phyloP scores from a whole-genome alignment of 2,888 invertebrate species.

The Hedychridium roseum region DNA sequence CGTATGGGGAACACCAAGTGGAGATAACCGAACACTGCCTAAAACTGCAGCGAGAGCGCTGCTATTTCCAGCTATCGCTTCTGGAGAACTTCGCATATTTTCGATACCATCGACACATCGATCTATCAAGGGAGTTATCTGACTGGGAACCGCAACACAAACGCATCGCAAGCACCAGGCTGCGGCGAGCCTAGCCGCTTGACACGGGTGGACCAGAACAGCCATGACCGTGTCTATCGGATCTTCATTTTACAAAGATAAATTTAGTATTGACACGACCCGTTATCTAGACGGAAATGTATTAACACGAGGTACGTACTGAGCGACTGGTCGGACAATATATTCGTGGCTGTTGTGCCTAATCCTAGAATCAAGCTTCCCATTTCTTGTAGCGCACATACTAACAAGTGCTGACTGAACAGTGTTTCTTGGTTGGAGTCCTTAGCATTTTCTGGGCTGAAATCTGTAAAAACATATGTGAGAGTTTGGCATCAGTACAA shows the following conservation, averaged over 20 bases:
- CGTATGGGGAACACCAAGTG: conserved; percentile 94
- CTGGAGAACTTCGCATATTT: conserved; percentile 87
- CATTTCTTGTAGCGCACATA: conserved; percentile 94
- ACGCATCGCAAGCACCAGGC: conserved; percentile 94
- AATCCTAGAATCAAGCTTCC: conserved; percentile 88
- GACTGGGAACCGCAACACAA: conserved; percentile 93
- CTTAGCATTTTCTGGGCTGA: conserved; percentile 91
- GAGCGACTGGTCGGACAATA: conserved; percentile 86
- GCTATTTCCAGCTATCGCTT: conserved; percentile 91
- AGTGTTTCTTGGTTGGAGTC: conserved; percentile 90
- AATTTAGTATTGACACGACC: conserved; percentile 7
- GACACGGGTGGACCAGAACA: conserved; percentile 92
- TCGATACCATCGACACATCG: conserved; percentile 88
- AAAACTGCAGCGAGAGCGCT: conserved; percentile 92
- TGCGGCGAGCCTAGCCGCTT: conserved; percentile 91
- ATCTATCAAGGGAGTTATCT: conserved; percentile 92
- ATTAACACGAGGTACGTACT: conserved; percentile 65
- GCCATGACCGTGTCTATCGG: conserved; percentile 80
- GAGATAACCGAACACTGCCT: conserved; percentile 89
- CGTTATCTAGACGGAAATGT: too few relatives aligned
- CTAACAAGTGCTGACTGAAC: conserved; percentile 88
- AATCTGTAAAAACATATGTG: conserved; percentile 67
- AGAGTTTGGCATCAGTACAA: conserved; percentile 2
- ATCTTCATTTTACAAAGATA: conserved; percentile 66
- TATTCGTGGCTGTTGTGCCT: conserved; percentile 93